phyloP scores from a whole-genome alignment of 1,140 invertebrate genomes.

The Copidosoma floridanum region DNA sequence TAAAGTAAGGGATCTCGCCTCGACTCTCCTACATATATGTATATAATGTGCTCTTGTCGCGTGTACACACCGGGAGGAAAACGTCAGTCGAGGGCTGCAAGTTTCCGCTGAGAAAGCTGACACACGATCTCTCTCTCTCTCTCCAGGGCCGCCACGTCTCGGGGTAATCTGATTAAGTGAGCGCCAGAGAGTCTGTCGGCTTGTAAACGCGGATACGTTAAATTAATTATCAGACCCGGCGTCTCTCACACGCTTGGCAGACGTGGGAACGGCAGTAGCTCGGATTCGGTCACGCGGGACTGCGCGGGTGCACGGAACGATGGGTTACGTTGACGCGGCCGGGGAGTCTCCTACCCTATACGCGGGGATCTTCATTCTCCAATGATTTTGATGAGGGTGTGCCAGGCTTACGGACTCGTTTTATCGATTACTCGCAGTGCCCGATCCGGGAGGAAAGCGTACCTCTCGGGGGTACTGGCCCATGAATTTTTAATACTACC shows the following conservation, averaged over 20 bases:
- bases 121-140: too few species aligned
- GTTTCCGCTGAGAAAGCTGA: too few species aligned
- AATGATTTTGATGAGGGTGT: too few species aligned
- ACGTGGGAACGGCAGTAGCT: not conserved
- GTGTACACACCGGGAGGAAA: not conserved
- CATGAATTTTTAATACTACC: too few species aligned
- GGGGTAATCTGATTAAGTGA: slow-evolving; percentile 14
- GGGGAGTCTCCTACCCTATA: too few species aligned
- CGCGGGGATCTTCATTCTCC: too few species aligned
- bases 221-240: slow-evolving; percentile 23
- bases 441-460: too few species aligned
- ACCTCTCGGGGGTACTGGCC: too few species aligned
- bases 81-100: not conserved
- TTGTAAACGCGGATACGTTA: slow-evolving; percentile 20
- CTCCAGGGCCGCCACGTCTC: not conserved
- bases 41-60: too few species aligned
- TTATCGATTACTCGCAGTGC: too few species aligned
- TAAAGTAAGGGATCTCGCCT: too few species aligned
- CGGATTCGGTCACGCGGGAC: not conserved
- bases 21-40: not conserved
- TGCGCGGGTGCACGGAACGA: not conserved
- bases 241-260: not conserved
- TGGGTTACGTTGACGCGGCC: not conserved
- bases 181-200: slow-evolving; percentile 3
- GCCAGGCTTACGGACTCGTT: too few species aligned